Conservation (phyloP, 2,797 vertebrate species). For the Enteromius treurensis region DNA sequence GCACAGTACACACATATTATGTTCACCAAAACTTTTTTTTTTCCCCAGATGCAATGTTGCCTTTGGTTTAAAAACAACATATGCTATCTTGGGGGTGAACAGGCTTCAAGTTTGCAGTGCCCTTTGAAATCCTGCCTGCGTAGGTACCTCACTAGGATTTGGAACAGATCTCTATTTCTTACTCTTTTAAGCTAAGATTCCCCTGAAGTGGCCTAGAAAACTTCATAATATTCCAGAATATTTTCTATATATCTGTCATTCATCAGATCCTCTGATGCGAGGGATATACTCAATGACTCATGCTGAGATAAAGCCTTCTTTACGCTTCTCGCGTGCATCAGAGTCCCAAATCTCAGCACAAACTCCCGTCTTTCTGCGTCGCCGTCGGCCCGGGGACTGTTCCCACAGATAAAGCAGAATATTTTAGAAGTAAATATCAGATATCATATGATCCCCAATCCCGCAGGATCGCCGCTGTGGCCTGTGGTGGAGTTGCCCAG, state of each 20-base stretch:
- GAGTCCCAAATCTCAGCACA: slow-evolving; percentile 11
- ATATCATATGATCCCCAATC: slow-evolving; percentile 4
- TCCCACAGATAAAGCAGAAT: slow-evolving; percentile 31
- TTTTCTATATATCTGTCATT: not conserved
- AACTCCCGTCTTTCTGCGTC: not conserved
- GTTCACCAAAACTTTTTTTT: no score
- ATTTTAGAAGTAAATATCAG: not conserved
- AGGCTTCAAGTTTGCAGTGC: not conserved
- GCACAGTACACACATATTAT: no score
- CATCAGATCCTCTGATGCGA: slow-evolving; percentile 16
- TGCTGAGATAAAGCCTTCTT: not conserved
- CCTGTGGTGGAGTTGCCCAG: not conserved
- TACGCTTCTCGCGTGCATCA: not conserved
- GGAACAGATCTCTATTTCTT: not conserved
- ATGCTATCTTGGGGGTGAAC: not conserved
- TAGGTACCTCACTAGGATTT: not conserved
- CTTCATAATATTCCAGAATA: slow-evolving; percentile 3
- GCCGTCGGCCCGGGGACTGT: not conserved
- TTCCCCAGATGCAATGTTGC: no score
- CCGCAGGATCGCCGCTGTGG: not conserved
- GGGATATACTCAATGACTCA: slow-evolving; percentile 26
- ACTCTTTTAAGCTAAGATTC: not conserved
- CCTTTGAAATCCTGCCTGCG: not conserved
- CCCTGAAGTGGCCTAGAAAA: slow-evolving; percentile 27
- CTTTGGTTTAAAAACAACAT: not conserved